Base-by-base conservation (phyloP, 2,888 invertebrate genomes). In the Tetranychus piercei region DNA sequence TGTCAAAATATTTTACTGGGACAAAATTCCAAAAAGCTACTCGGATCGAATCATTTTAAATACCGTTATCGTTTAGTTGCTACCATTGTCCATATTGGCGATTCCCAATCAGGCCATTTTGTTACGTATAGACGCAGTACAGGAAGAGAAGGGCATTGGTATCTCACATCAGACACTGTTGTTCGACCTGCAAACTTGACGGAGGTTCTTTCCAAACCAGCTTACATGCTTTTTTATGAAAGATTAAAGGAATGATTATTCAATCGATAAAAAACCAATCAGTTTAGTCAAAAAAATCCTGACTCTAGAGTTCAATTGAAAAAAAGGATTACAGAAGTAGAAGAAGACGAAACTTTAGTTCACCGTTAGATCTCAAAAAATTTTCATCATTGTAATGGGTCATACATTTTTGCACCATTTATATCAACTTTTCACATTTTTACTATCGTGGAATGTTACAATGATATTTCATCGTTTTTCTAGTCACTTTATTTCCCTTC, bases 161-260 rank as follows among this genome's bases (percentile, higher is more conserved):
- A 88, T 83, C 90, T 89, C 82, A 90, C 91, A 0, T 92, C 92
- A 0, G 93, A 94, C 83, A 88, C 89, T 4, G 86, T 89, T 77
- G 92, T 95, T 11, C 88, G 89, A 79, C 89, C 89, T 82, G 90
- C 90, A 45, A 85, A 88, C 0, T 85, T 92, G 72, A 87, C 88
- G 73, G 90, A 92, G 81, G 95, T 94, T 74, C 85, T 93, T 22
- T 87, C 88, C 78, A 88, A 90, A 79, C 88, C 90, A 75, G 94
- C 94, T 20, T 96, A 95, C 84, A 88, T 96, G 87, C 85, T 96
- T 77, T 94, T 94, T 85, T 96, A 96, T 83, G 94, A 95, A 82
- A 84, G 81, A 43, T n/a, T 71, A 9, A 43, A 71, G 23, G 43
- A 71, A n/a, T 71, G 23, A 43, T 55, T 15, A 55, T 55, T 55